These are phyloP conservation scores for Himalopsyche anomala DNA, from an alignment of 2,888 invertebrate species.

Conservation along the genomic window DNA sequence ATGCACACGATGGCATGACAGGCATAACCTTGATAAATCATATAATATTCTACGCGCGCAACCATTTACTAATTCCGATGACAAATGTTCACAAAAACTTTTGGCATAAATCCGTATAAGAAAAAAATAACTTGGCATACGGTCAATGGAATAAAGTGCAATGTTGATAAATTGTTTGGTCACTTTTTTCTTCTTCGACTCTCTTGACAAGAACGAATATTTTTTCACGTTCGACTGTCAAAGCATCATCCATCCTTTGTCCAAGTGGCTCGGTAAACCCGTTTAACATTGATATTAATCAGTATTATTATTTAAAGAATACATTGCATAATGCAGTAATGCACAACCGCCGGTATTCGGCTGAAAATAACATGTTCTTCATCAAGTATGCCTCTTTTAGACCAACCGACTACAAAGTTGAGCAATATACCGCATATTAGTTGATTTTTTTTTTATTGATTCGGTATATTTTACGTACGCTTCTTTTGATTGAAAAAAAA, in stretches of 20 bases:
- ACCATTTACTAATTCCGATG: not conserved
- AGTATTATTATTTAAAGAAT: not conserved
- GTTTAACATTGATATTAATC: not conserved
- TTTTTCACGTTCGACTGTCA: not conserved
- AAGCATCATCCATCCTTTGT: not conserved
- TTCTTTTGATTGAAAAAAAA: too few relatives aligned
- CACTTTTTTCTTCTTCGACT: not conserved
- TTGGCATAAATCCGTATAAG: not conserved
- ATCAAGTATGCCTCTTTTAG: too few relatives aligned
- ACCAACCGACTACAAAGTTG: too few relatives aligned
- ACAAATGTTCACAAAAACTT: constrained; percentile 26
- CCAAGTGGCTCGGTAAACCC: not conserved
- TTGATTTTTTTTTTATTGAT: too few relatives aligned
- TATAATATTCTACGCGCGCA: not conserved
- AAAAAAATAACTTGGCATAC: not conserved
- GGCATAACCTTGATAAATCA: not conserved
- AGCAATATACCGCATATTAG: too few relatives aligned
- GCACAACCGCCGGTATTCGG: too few relatives aligned
- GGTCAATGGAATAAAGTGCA: constrained; percentile 9
- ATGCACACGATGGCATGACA: not conserved
- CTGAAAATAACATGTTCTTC: too few relatives aligned
- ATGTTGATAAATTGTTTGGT: not conserved
- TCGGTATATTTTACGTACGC: too few relatives aligned
- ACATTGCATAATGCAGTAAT: not conserved
- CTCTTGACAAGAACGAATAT: not conserved